These are phyloP conservation scores for Drosophila albomicans DNA, from an alignment of 1,140 invertebrate species.

Conservation along the genomic window DNA sequence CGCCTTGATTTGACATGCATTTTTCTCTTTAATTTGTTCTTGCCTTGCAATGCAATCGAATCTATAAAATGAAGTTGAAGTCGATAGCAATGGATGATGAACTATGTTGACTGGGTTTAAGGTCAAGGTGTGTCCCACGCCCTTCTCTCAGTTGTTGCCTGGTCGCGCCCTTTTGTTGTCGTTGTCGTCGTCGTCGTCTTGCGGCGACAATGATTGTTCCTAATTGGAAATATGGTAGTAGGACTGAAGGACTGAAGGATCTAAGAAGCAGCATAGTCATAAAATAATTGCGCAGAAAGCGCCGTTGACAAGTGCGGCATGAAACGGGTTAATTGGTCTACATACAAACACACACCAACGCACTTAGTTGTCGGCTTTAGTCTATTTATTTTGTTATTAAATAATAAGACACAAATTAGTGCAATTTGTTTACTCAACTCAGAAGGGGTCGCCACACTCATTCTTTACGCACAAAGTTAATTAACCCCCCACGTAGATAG, in stretches of 20 bases:
- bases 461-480: conserved; percentile 47
- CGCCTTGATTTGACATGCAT: too few species aligned
- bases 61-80: background rate
- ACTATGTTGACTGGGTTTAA: background rate
- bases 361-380: conserved; percentile 49
- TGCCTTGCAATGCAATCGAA: conserved; percentile 23
- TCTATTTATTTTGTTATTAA: conserved; percentile 83
- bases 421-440: conserved; percentile 73
- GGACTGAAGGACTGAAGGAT: conserved; percentile 34
- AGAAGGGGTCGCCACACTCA: conserved; percentile 23
- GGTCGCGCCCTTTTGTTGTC: conserved; percentile 24
- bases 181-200: conserved; percentile 16
- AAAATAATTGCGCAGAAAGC: conserved; percentile 65
- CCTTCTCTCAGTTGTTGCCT: background rate
- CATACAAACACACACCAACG: conserved; percentile 1
- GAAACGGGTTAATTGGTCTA: conserved; percentile 51
- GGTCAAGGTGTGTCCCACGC: conserved; percentile 40
- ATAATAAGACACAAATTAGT: conserved; percentile 83
- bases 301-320: conserved; percentile 51
- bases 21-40: too few species aligned
- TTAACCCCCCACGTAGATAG: conserved; percentile 68
- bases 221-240: conserved; percentile 46
- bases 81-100: background rate
- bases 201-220: conserved; percentile 50
- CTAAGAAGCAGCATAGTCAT: conserved; percentile 29